Evolutionary conservation across 1,140 invertebrate species (phyloP).

Genomic region (Atta texana): DNA sequence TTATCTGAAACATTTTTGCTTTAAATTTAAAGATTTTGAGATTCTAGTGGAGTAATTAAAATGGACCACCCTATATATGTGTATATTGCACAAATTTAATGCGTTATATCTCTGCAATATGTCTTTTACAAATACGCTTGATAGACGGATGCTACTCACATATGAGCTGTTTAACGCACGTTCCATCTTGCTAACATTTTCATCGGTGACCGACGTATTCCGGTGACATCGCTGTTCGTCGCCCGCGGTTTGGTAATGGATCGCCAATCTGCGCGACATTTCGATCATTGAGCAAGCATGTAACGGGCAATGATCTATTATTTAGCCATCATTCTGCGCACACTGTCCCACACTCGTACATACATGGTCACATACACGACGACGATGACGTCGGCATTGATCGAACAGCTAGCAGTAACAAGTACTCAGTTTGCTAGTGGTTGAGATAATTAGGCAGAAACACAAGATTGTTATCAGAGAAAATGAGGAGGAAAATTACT

Average conservation of each 20-base stretch:
- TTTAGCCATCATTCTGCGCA: constrained; percentile 54
- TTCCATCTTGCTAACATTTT: constrained; percentile 62
- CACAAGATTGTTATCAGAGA: neutral
- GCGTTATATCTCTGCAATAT: neutral
- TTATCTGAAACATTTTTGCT: too few relatives aligned
- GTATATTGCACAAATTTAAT: neutral
- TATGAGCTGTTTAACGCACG: constrained; percentile 25
- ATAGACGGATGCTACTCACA: neutral
- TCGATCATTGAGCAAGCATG: constrained; percentile 60
- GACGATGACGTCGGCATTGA: constrained; percentile 27
- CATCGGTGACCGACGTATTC: constrained; percentile 52
- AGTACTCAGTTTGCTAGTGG: constrained; percentile 15
- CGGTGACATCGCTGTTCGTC: constrained; percentile 53
- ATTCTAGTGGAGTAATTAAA: too few relatives aligned
- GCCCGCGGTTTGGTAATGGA: constrained; percentile 63
- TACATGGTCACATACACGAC: neutral
- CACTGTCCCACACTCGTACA: neutral
- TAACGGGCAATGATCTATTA: constrained; percentile 54
- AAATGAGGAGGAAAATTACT: neutral
- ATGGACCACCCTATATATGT: too few relatives aligned
- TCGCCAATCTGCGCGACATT: constrained; percentile 57
- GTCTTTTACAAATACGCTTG: neutral
- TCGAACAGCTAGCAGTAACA: constrained; percentile 41
- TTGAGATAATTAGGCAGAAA: constrained; percentile 29
- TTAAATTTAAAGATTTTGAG: too few relatives aligned